Conservation (phyloP, 2,797 vertebrate genomes). For the Gadopsis marmoratus region DNA sequence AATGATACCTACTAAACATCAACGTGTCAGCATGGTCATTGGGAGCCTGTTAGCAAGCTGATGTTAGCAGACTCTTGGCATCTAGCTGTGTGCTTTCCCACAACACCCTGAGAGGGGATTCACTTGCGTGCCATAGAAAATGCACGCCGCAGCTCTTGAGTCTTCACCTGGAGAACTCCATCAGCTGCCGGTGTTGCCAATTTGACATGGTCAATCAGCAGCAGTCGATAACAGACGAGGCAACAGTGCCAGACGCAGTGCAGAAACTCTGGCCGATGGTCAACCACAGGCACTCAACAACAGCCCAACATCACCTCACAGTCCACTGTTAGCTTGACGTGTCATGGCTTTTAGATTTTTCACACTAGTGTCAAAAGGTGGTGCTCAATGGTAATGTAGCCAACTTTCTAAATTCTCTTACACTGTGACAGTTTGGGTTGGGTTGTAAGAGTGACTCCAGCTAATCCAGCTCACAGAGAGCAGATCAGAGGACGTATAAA, state of each 20-base stretch:
- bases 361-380: constrained; percentile 5
- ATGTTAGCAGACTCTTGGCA: background rate
- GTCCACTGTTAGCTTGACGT: constrained; percentile 28
- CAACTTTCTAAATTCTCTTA: constrained; percentile 15
- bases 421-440: constrained; percentile 28
- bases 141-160: background rate
- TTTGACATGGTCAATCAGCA: constrained; percentile 15
- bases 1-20: background rate
- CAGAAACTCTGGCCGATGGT: background rate
- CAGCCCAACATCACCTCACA: constrained; percentile 5
- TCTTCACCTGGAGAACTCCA: background rate
- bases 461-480: constrained; percentile 43
- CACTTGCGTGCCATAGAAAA: background rate
- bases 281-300: constrained; percentile 1
- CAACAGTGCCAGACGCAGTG: constrained; percentile 1
- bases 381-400: background rate
- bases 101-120: background rate
- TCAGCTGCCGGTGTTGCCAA: background rate
- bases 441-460: constrained; percentile 37
- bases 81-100: background rate
- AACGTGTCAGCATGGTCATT: background rate
- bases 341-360: constrained; percentile 20
- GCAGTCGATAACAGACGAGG: background rate
- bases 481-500: constrained; percentile 56
- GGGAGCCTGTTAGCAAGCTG: background rate